phyloP scores from a whole-genome alignment of 2,888 invertebrate species.

The Acleris laterana region DNA sequence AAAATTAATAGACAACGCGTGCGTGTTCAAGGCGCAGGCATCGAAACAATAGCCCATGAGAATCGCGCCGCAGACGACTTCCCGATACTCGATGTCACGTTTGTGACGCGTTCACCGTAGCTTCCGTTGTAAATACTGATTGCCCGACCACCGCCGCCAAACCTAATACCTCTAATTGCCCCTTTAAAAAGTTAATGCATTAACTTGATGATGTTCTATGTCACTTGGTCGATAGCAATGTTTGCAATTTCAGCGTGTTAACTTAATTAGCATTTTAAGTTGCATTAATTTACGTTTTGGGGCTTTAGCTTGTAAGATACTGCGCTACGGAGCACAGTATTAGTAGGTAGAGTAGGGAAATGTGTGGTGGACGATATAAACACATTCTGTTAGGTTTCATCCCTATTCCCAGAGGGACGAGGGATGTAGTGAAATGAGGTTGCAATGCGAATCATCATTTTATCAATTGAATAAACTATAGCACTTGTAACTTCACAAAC shows the following conservation, averaged over 20 bases:
- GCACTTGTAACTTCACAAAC: too few species aligned
- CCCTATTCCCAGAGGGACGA: too few species aligned
- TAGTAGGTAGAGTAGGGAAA: too few species aligned
- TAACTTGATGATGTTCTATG: slow-evolving; percentile 72
- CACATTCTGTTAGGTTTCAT: too few species aligned
- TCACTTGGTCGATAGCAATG: slow-evolving; percentile 54
- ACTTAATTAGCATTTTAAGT: slow-evolving; percentile 23
- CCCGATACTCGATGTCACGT: slow-evolving; percentile 66
- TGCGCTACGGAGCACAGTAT: too few species aligned
- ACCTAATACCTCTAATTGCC: slow-evolving; percentile 76
- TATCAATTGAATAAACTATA: too few species aligned
- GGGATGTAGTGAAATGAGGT: too few species aligned
- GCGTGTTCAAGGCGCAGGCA: slow-evolving; percentile 72
- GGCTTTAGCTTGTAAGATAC: too few species aligned
- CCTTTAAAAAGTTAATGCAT: slow-evolving; percentile 76
- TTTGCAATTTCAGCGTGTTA: slow-evolving; percentile 53
- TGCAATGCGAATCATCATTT: too few species aligned
- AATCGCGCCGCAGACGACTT: slow-evolving; percentile 60
- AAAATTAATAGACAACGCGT: slow-evolving; percentile 68
- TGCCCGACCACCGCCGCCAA: slow-evolving; percentile 64
- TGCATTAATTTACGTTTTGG: too few species aligned
- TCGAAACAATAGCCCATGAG: slow-evolving; percentile 77
- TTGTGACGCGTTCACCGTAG: slow-evolving; percentile 67
- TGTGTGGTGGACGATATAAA: too few species aligned
- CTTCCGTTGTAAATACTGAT: slow-evolving; percentile 75